A percentile compares a stretch with the other conserved stretches of the same genome.
Conservation (phyloP, 2,113 vertebrate species). For the Rattus rattus region DNA sequence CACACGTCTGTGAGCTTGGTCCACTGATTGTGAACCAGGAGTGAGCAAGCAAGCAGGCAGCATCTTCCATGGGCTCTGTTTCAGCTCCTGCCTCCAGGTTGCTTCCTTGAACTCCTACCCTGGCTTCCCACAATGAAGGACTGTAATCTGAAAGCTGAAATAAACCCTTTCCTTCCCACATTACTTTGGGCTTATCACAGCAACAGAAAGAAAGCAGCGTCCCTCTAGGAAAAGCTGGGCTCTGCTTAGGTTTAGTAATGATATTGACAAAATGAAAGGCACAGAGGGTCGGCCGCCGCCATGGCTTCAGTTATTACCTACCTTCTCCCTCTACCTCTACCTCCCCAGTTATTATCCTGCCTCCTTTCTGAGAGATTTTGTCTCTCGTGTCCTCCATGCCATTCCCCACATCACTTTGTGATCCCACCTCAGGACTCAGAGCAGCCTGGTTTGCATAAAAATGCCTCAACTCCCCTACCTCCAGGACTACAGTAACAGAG, state of each 20-base stretch:
- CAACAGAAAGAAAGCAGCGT: not conserved
- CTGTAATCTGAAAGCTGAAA: not conserved
- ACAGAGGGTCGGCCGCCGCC: accelerated
- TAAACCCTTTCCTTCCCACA: not conserved
- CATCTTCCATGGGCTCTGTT: not conserved
- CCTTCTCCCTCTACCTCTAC: too few relatives aligned
- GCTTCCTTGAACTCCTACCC: not conserved
- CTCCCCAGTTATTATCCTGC: not conserved
- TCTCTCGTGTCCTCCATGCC: not conserved
- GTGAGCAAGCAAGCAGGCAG: not conserved
- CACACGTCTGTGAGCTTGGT: not conserved
- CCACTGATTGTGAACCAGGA: not conserved
- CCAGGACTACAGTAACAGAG: not conserved
- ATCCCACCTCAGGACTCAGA: not conserved
- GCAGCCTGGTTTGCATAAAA: not conserved
- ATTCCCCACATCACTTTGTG: not conserved
- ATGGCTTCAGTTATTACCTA: not conserved
- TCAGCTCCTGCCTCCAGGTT: not conserved
- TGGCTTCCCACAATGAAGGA: not conserved
- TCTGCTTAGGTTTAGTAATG: not conserved
- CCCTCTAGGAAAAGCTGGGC: not conserved
- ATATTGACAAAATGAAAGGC: not conserved
- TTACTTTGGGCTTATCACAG: not conserved
- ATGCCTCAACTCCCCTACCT: not conserved
- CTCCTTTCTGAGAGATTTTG: not conserved